phyloP scores from a whole-genome alignment of 2,797 vertebrate species.

The Netta rufina region DNA sequence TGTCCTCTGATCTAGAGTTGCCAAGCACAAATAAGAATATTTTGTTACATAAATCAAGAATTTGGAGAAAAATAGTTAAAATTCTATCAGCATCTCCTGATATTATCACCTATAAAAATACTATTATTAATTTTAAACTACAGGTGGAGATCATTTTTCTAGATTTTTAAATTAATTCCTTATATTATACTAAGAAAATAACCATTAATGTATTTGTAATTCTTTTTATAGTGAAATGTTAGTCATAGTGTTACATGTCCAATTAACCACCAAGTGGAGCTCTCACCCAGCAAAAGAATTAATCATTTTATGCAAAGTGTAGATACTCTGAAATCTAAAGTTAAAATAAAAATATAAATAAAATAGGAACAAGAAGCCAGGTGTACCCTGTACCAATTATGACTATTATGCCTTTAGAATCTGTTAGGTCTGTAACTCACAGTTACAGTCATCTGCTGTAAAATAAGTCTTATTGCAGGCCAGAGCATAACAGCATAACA shows the following conservation, averaged over 20 bases:
- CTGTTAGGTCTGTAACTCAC: background rate
- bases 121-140: background rate
- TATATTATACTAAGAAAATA: background rate
- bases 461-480: background rate
- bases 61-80: background rate
- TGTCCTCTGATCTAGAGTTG: background rate
- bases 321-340: background rate
- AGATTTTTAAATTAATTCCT: background rate
- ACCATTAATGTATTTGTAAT: background rate
- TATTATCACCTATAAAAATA: background rate
- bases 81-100: background rate
- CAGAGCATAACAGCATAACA: background rate
- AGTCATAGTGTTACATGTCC: background rate
- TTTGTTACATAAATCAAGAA: background rate
- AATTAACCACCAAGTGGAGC: conserved; percentile 72
- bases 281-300: conserved; percentile 70
- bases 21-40: background rate
- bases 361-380: accelerated
- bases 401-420: background rate
- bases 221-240: background rate
- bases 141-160: background rate
- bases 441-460: conserved; percentile 18
- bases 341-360: background rate
- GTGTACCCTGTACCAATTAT: background rate
- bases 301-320: background rate